phyloP scores from a whole-genome alignment of 2,888 invertebrate species.

The Andrena hattorfiana region DNA sequence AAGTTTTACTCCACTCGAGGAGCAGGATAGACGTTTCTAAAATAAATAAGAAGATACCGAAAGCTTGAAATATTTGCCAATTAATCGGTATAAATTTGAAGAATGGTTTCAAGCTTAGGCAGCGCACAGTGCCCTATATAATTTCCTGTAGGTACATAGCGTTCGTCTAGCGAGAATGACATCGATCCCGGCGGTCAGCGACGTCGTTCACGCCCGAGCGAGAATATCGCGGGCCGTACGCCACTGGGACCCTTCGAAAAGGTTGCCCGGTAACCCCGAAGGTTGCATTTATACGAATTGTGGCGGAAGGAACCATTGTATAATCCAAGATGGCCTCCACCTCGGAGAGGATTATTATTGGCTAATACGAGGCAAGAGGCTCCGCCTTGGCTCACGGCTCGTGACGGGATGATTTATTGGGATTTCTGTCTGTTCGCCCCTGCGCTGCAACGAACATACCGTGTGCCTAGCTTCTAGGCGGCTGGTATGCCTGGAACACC shows the following conservation, averaged over 20 bases:
- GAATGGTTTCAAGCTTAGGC: background rate
- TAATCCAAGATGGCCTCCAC: conserved; percentile 87
- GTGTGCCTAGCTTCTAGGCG: conserved; percentile 75
- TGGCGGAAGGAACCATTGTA: conserved; percentile 85
- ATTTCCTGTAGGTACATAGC: background rate
- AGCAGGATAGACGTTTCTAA: too few species aligned
- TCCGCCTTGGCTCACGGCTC: conserved; percentile 87
- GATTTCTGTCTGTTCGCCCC: conserved; percentile 86
- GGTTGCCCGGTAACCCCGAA: conserved; percentile 75
- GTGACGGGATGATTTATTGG: conserved; percentile 87
- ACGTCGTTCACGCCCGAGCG: conserved; percentile 28
- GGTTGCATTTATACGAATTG: conserved; percentile 84
- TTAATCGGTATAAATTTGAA: too few species aligned
- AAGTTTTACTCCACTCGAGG: too few species aligned
- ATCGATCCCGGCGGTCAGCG: background rate
- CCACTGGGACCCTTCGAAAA: conserved; percentile 79
- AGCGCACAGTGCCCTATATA: background rate
- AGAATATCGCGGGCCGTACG: conserved; percentile 61
- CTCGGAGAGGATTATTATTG: conserved; percentile 87
- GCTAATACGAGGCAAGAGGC: conserved; percentile 87
- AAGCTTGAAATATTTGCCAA: too few species aligned
- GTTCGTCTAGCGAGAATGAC: background rate
- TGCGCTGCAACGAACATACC: conserved; percentile 82
- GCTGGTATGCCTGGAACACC: conserved; percentile 64
- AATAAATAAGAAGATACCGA: too few species aligned